Percentiles rank a stretch among this genome's conserved stretches.
Evolutionary conservation across 2,113 vertebrate species (phyloP).

Genomic region (Leucosticte australis): DNA sequence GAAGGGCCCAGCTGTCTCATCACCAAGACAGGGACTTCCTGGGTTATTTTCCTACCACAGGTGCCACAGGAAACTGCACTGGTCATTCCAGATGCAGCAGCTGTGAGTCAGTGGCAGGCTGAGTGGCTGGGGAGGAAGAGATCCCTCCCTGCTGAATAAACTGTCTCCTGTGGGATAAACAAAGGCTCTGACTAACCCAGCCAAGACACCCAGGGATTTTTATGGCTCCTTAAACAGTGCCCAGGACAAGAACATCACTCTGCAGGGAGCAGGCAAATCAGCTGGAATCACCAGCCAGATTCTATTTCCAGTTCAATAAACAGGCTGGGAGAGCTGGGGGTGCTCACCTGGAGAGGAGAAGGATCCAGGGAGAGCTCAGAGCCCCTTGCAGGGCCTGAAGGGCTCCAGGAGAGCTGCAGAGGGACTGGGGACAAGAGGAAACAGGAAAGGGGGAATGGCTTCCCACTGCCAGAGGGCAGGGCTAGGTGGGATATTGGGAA

Average conservation of each 20-base stretch:
- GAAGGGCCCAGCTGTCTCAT: not conserved
- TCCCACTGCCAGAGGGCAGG: not conserved
- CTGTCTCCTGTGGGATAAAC: not conserved
- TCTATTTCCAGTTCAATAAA: not conserved
- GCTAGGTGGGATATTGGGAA: not conserved
- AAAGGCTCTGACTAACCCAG: not conserved
- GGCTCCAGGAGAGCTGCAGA: not conserved
- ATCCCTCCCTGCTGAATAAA: not conserved
- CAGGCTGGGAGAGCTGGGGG: not conserved
- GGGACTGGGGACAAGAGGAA: not conserved
- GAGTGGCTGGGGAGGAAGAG: not conserved
- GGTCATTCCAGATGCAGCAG: slow-evolving; percentile 1
- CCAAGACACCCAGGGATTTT: not conserved
- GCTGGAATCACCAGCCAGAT: not conserved
- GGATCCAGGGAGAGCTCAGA: not conserved
- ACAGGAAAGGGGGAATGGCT: not conserved
- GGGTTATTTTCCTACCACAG: not conserved
- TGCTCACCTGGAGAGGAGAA: not conserved
- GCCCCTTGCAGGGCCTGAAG: accelerated
- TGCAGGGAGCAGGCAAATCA: not conserved
- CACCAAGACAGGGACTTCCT: not conserved
- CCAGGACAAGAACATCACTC: not conserved
- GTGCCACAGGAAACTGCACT: slow-evolving; percentile 17
- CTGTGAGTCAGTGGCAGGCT: not conserved
- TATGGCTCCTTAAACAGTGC: not conserved